Base-by-base conservation (phyloP, 2,797 vertebrate species). In the Notolepis coatsorum region DNA sequence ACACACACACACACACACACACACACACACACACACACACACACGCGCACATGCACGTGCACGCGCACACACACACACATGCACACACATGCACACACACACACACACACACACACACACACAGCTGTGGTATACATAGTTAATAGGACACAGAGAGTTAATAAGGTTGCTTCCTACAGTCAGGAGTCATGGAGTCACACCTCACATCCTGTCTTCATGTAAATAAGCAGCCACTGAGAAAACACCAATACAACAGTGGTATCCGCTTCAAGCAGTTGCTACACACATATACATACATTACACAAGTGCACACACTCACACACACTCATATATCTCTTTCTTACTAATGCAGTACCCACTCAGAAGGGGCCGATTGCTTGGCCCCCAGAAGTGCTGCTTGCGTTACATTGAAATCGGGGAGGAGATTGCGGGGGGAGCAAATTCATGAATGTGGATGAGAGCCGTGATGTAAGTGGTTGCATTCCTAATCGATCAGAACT, bases 221-320 rank as follows among this genome's bases (percentile, higher is more conserved):
- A 68, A 91, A 92, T 91, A 68, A 91, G 74, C 82, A 91, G 62
- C 84, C 77, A 58, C n/a, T 55, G 41, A 25, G 73, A 76, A 74
- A 84, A 83, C 77, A 84, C 0, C 5, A 37, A 35, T 41, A 68
- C n/a, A 61, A 74, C 25, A 66, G 49, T 17, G 63, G 60, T 73
- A 78, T 86, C 78, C 68, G 57, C 73, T 24, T 7, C 7, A 9
- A n/a, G n/a, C n/a, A n/a, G n/a, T n/a, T n/a, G n/a, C n/a, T n/a
- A 27, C 43, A 50, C 23, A 24, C 10, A 21, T 5, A 46, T 20
- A 37, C n/a, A n/a, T n/a, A n/a, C n/a, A n/a, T n/a, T 17, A 18
- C 33, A 12, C 30, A n/a, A 15, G 50, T 17, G 54, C 21, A 28
- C 20, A 18, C 35, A 65, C 38, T 5, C 43, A 57, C 18, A 20